A percentile compares a stretch with the other conserved stretches of the same genome.
phyloP scores from a whole-genome alignment of 1,140 invertebrate species.

The Laodelphax striatellus region DNA sequence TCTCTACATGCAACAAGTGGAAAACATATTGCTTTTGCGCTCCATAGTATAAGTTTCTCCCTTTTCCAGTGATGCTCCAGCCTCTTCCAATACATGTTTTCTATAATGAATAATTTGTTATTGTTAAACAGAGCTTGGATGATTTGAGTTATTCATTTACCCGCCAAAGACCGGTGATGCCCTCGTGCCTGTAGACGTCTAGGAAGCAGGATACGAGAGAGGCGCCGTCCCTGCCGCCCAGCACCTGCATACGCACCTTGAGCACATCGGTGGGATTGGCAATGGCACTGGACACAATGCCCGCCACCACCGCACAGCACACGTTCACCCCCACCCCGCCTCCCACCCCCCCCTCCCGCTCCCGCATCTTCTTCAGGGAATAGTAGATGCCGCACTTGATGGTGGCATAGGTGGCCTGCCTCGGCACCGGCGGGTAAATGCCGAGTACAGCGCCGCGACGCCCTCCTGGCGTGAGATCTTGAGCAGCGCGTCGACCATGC shows the following conservation, averaged over 20 bases:
- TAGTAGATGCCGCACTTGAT: slow-evolving; percentile 96
- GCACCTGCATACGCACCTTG: slow-evolving; percentile 90
- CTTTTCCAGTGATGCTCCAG: too few relatives aligned
- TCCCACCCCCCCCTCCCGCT: slow-evolving; percentile 42
- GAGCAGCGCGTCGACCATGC: slow-evolving; percentile 82
- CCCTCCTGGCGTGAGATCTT: slow-evolving; percentile 77
- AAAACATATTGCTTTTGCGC: too few relatives aligned
- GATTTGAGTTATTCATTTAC: slow-evolving; percentile 33
- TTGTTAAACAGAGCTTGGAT: too few relatives aligned
- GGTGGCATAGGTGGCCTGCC: slow-evolving; percentile 91
- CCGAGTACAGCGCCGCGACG: slow-evolving; percentile 63
- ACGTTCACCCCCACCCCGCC: slow-evolving; percentile 72
- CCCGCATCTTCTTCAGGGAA: slow-evolving; percentile 59
- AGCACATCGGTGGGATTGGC: slow-evolving; percentile 96
- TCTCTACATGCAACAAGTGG: too few relatives aligned
- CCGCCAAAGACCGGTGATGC: slow-evolving; percentile 74
- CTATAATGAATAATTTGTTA: too few relatives aligned
- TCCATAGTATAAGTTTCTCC: too few relatives aligned
- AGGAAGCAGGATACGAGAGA: slow-evolving; percentile 61
- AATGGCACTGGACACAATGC: slow-evolving; percentile 84
- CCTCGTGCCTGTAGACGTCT: slow-evolving; percentile 68
- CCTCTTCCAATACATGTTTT: too few relatives aligned
- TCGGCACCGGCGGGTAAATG: slow-evolving; percentile 78
- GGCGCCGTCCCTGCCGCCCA: slow-evolving; percentile 35
- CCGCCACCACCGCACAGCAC: slow-evolving; percentile 70